These are phyloP conservation scores for Ispidina picta DNA, from an alignment of 2,797 vertebrate genomes.

Conservation along the genomic window DNA sequence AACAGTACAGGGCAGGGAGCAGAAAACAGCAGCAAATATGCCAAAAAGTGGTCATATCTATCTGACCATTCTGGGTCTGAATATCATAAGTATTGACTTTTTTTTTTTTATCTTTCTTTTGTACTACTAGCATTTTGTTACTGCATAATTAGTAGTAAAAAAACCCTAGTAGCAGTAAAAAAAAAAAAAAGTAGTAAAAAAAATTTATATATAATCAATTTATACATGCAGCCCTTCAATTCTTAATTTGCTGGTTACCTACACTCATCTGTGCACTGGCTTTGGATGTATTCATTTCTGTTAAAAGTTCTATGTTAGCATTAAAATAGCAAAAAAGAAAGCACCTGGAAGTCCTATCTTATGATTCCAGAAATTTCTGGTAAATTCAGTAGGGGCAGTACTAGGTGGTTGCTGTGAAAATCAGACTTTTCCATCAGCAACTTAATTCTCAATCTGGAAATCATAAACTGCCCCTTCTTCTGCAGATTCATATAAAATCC, in stretches of 20 bases:
- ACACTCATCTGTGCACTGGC: not conserved
- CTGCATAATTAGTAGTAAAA: too few species aligned
- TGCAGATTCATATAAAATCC: not conserved
- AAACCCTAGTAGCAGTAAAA: too few species aligned
- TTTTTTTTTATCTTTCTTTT: not conserved
- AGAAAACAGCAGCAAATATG: constrained; percentile 26
- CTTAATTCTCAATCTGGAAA: not conserved
- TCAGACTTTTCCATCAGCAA: not conserved
- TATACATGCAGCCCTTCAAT: not conserved
- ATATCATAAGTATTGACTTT: constrained; percentile 34
- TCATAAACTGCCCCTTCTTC: not conserved
- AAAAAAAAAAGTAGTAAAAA: too few species aligned
- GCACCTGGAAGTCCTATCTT: not conserved
- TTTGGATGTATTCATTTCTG: not conserved
- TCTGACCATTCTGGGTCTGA: constrained; percentile 4
- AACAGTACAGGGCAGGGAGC: not conserved
- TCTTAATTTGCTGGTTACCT: not conserved
- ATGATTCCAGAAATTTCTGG: not conserved
- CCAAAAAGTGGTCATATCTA: constrained; percentile 32
- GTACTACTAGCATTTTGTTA: not conserved
- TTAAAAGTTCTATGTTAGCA: not conserved
- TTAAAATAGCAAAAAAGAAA: not conserved
- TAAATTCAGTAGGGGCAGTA: not conserved
- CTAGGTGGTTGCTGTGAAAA: not conserved
- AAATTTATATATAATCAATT: not conserved